Base-by-base conservation (phyloP, 2,797 vertebrate genomes). In the Anguilla megastoma region DNA sequence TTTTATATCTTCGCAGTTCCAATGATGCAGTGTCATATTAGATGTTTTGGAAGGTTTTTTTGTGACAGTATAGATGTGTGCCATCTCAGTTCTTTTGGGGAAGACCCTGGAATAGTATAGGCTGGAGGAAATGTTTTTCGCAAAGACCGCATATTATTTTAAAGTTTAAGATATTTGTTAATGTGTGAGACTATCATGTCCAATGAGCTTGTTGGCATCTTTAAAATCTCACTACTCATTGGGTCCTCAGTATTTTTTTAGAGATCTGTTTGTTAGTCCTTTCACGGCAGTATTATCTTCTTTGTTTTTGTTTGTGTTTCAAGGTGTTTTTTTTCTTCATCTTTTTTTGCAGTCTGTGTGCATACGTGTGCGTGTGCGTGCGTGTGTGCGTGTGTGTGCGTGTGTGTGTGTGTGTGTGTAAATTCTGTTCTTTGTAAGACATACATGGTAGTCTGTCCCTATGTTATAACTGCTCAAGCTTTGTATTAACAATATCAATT, bases 401-500 rank as follows among this genome's bases (percentile, higher is more conserved):
- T 86, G 18, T 18, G 10, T 30, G 71, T 48, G 54, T 56, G 45
- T 84, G 24, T 50, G 24, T 45, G 50, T 85, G 5, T 27, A 8
- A 30, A 84, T 36, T 85, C 21, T 69, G 56, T 86, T 86, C 85
- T 86, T 82, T 84, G 80, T 83, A 84, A 63, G 27, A 87, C 24
- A 79, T 56, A 83, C 58, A 66, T 88, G 60, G 69, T 30, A 45
- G 63, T 87, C 80, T 82, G 82, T 84, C 48, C 66, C 41, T 88
- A 2, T 74, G 21, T 71, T 33, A 27, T 83, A 48, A 21, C 41
- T 71, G 54, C 80, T 71, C 66, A 84, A 36, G 45, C 21, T 45
- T 85, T 85, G 84, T 79, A 56, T 33, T 88, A 66, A 52, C 48
- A 66, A 88, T 69, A 94, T 85, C 87, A 89, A 90, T 92, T 89